These are phyloP conservation scores for Enteromius fasciolatus DNA, from an alignment of 2,797 vertebrate genomes.

Conservation along the genomic window DNA sequence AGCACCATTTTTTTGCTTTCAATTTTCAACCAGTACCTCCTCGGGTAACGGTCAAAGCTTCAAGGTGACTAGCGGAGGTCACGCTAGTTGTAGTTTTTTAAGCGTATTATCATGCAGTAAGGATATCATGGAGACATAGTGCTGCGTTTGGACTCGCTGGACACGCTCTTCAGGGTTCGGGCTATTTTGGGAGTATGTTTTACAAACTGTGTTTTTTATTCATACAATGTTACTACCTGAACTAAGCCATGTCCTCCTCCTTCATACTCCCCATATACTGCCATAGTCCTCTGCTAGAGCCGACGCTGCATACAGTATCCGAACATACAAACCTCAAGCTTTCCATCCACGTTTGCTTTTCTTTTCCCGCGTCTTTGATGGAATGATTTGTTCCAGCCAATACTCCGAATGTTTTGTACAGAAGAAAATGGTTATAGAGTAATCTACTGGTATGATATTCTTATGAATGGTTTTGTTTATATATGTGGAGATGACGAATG, in stretches of 20 bases:
- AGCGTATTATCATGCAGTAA: slow-evolving; percentile 23
- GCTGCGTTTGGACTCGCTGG: slow-evolving; percentile 1
- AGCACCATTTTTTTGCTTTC: slow-evolving; percentile 41
- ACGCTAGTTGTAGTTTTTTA: background rate
- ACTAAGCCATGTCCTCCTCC: slow-evolving; percentile 56
- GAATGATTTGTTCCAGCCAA: slow-evolving; percentile 45
- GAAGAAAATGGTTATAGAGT: slow-evolving; percentile 51
- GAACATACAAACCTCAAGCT: slow-evolving; percentile 55
- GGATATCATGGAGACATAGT: slow-evolving; percentile 25
- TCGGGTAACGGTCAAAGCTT: slow-evolving; percentile 35
- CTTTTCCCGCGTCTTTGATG: slow-evolving; percentile 41
- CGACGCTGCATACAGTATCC: slow-evolving; percentile 49
- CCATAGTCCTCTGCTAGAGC: slow-evolving; percentile 54
- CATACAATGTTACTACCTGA: slow-evolving; percentile 53
- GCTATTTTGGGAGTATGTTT: slow-evolving; percentile 43
- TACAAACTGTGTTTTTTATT: slow-evolving; percentile 51
- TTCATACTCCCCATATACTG: slow-evolving; percentile 47
- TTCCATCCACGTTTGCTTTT: slow-evolving; percentile 43
- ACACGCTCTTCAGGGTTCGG: slow-evolving; percentile 29
- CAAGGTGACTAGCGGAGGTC: slow-evolving; percentile 35
- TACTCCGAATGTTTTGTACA: slow-evolving; percentile 52
- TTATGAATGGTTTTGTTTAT: slow-evolving; percentile 54
- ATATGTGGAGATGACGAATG: slow-evolving; percentile 47
- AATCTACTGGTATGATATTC: slow-evolving; percentile 53
- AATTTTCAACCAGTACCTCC: slow-evolving; percentile 57